Percentiles rank a stretch among this genome's conserved stretches.
These are phyloP conservation scores for Platycnemis pennipes DNA, from an alignment of 2,888 invertebrate species.

Conservation along the genomic window DNA sequence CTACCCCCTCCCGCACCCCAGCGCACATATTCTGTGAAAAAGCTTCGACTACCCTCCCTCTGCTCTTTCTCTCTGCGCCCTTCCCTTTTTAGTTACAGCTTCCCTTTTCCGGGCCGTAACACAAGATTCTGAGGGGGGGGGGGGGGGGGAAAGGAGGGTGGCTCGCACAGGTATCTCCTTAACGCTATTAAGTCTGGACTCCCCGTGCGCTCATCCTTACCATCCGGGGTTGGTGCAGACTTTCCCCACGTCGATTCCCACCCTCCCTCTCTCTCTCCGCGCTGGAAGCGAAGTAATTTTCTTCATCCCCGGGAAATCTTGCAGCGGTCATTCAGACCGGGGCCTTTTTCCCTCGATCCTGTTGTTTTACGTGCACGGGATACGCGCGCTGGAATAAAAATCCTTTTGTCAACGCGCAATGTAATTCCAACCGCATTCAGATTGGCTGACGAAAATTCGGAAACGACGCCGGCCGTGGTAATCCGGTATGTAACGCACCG, in stretches of 20 bases:
- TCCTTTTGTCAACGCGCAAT: no score
- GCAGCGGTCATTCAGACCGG: neutral
- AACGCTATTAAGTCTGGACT: constrained; percentile 62
- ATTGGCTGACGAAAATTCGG: no score
- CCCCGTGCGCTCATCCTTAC: constrained; percentile 46
- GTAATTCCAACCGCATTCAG: no score
- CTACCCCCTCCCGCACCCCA: neutral
- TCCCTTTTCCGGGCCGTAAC: constrained; percentile 54
- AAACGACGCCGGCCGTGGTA: no score
- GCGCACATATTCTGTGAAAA: neutral
- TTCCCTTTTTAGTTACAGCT: neutral
- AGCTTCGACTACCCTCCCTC: neutral
- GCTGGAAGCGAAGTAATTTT: neutral
- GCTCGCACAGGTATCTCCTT: constrained; percentile 60
- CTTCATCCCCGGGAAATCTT: neutral
- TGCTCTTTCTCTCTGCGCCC: neutral
- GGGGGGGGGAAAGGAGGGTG: no score
- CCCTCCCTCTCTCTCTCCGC: neutral
- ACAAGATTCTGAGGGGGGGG: constrained; percentile 24
- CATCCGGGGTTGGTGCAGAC: no score
- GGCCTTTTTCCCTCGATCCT: neutral
- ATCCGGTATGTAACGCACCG: no score
- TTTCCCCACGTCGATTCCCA: no score
- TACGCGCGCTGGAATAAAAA: no score
- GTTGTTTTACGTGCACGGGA: no score